Evolutionary conservation across 2,113 vertebrate genomes (phyloP).

Genomic region (Grammomys surdaster): DNA sequence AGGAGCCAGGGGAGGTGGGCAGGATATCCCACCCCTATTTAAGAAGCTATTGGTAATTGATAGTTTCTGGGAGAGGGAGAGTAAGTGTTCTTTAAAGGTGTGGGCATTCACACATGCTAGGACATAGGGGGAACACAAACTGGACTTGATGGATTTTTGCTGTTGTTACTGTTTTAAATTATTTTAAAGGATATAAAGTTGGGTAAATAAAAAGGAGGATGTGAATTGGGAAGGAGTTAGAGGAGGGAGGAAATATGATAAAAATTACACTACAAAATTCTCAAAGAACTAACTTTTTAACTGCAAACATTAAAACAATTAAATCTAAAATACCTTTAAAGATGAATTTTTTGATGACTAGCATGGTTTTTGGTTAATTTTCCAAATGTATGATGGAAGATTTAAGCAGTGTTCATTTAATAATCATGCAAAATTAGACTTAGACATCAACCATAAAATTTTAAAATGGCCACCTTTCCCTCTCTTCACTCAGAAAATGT

Average conservation of each 20-base stretch:
- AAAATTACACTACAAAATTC: not conserved
- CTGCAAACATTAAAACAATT: not conserved
- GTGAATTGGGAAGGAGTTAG: not conserved
- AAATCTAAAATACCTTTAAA: not conserved
- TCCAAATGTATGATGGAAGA: not conserved
- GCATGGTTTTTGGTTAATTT: not conserved
- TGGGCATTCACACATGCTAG: not conserved
- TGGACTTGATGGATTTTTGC: not conserved
- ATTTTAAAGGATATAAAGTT: not conserved
- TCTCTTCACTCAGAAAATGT: not conserved
- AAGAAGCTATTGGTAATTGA: not conserved
- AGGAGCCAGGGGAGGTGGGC: not conserved
- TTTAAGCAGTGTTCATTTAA: not conserved
- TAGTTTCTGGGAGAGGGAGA: not conserved
- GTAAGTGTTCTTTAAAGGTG: not conserved
- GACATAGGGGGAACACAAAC: not conserved
- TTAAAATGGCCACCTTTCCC: not conserved
- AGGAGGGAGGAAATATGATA: not conserved
- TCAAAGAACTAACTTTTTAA: not conserved
- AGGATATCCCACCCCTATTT: not conserved
- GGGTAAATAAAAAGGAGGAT: not conserved
- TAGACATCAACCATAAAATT: conserved; percentile 1
- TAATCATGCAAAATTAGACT: not conserved
- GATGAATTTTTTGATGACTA: not conserved
- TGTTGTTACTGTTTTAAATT: not conserved